phyloP scores from a whole-genome alignment of 2,797 vertebrate species.

The Platyrinchus mystaceus region DNA sequence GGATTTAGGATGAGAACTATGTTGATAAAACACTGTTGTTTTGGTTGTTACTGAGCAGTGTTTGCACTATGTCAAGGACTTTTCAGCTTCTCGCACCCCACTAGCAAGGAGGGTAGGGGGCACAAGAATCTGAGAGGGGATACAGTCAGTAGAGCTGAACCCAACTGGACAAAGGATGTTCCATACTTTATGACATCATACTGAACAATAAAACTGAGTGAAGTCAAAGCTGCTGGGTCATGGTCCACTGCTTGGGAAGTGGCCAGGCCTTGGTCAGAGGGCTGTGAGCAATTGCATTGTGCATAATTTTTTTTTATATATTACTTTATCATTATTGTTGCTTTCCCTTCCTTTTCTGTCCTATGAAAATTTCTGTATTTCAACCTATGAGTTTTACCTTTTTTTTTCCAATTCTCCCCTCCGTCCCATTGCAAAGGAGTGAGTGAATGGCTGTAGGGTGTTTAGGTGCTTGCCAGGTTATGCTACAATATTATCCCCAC shows the following conservation, averaged over 20 bases:
- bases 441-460: not conserved
- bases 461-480: not conserved
- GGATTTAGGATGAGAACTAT: not conserved
- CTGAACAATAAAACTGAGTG: not conserved
- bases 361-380: not conserved
- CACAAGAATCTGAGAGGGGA: not conserved
- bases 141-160: not conserved
- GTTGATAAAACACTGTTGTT: not conserved
- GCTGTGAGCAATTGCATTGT: not conserved
- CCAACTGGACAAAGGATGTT: not conserved
- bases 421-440: accelerated
- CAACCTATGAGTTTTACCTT: accelerated
- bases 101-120: not conserved
- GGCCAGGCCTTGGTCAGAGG: too few relatives aligned
- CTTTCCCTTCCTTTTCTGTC: not conserved
- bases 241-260: not conserved
- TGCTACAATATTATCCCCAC: not conserved
- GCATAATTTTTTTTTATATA: not conserved
- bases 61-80: not conserved
- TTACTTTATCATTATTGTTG: not conserved
- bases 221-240: not conserved
- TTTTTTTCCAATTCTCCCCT: not conserved
- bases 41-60: not conserved
- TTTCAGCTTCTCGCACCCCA: not conserved
- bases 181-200: not conserved